Base-by-base conservation (phyloP, 2,888 invertebrate species). In the Sicus ferrugineus region DNA sequence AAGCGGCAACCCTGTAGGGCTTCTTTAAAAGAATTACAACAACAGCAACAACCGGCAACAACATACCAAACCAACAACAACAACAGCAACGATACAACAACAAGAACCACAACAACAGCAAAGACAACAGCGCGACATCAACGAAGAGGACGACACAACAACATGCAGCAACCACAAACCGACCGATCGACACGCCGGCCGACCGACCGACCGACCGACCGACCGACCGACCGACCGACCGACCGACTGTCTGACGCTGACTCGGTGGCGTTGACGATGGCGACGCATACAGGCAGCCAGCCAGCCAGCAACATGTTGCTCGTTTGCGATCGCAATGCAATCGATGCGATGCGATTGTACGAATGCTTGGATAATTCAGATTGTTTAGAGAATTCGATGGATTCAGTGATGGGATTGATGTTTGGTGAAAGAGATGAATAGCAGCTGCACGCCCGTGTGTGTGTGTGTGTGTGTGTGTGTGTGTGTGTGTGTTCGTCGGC, bases 291-390 rank as follows among this genome's bases (percentile, higher is more conserved):
- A n/a, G 34, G 16, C 42, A n/a, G n/a, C 14, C 42, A 42, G 5
- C 42, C 11, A 42, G n/a, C 14, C 42, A 30, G 65, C 65, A 54
- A 65, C 65, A 65, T 65, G 65, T 54, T 65, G 65, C 65, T 38
- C 21, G 34, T 54, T 54, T 2, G 19, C 50, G 23, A 21, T 52
- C 23, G 21, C 50, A 52, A 52, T 23, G 50, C 50, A 2, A 52
- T 54, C 54, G 14, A 23, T 26, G 26, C 11, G 26, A 2, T 26
- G 28, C 54, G 59, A 48, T 59, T 59, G 67, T 59, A 59, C 48
- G 31, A 67, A 67, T 67, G 58, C 58, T 67, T 67, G 46, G 67
- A 67, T 58, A 67, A 56, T 67, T 67, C 48, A 42, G 67, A 67
- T 67, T 67, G 67, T 59, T 67, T 58, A 11, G 59, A 30, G 59